A percentile compares a stretch with the other conserved stretches of the same genome.
These are phyloP conservation scores for Catagonus wagneri DNA, from an alignment of 2,113 vertebrate genomes.

Conservation along the genomic window DNA sequence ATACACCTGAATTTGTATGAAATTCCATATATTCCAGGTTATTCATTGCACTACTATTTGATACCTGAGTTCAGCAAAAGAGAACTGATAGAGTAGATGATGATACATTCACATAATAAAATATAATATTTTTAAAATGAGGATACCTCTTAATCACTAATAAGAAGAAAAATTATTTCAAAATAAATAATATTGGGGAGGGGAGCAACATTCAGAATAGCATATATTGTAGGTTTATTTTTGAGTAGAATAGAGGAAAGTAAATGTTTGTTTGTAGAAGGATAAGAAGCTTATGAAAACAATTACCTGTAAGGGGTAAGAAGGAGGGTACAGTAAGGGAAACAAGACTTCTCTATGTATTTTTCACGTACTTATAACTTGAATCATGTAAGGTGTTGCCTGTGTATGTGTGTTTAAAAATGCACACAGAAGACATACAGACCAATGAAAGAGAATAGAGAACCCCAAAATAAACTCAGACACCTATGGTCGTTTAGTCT, in stretches of 20 bases:
- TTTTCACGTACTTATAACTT: no score
- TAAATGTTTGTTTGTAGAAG: background rate
- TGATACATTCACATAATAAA: background rate
- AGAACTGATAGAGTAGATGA: background rate
- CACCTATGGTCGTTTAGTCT: no score
- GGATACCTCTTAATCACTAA: background rate
- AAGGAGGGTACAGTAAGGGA: background rate
- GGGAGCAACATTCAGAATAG: background rate
- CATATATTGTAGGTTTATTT: background rate
- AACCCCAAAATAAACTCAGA: no score
- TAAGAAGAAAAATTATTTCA: background rate
- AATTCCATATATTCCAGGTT: background rate
- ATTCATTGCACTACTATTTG: background rate
- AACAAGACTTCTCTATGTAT: background rate
- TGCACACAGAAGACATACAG: no score
- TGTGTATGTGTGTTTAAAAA: no score
- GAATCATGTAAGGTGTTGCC: no score
- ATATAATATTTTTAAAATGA: background rate
- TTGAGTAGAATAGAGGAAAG: background rate
- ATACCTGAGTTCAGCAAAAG: background rate
- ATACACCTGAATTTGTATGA: background rate
- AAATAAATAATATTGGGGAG: background rate
- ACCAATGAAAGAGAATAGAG: no score
- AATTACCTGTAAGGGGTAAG: background rate
- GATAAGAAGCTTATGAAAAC: background rate